A percentile compares a stretch with the other conserved stretches of the same genome.
These are phyloP conservation scores for Mormyrus proboscirostris DNA, from an alignment of 2,797 vertebrate species.

Conservation along the genomic window DNA sequence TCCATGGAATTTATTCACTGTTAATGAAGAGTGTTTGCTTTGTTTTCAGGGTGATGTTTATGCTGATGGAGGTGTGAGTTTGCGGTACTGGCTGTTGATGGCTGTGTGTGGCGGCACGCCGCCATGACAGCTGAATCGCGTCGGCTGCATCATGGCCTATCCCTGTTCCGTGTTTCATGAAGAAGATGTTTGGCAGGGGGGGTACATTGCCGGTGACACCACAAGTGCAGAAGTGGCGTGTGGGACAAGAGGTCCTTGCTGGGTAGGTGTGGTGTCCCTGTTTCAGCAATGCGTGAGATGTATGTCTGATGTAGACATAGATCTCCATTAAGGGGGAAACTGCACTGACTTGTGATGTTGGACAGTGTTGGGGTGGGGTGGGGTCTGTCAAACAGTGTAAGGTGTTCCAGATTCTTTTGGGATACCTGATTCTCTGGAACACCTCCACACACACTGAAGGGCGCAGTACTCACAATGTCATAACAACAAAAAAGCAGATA, in stretches of 20 bases:
- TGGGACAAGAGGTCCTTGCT: neutral
- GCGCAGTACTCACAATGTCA: neutral
- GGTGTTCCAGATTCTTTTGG: neutral
- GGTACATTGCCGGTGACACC: neutral
- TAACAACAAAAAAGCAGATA: neutral
- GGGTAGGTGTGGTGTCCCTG: neutral
- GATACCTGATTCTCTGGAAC: neutral
- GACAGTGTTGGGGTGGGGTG: slow-evolving; percentile 70
- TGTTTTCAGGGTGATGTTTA: slow-evolving; percentile 58
- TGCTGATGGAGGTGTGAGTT: slow-evolving; percentile 39
- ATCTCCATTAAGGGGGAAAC: neutral
- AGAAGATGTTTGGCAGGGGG: neutral
- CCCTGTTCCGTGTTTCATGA: neutral
- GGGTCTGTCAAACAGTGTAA: slow-evolving; percentile 70
- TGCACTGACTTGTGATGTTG: slow-evolving; percentile 65
- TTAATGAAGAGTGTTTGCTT: slow-evolving; percentile 62
- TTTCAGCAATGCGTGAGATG: neutral
- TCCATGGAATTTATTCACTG: slow-evolving; percentile 45
- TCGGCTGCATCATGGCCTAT: neutral
- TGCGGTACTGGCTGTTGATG: neutral
- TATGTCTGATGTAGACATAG: neutral
- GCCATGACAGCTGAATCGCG: neutral
- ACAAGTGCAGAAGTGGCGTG: neutral
- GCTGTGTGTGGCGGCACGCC: neutral
- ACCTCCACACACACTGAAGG: neutral